These are phyloP conservation scores for Coelinius sp. DNA, from an alignment of 2,888 invertebrate species.

Conservation along the genomic window DNA sequence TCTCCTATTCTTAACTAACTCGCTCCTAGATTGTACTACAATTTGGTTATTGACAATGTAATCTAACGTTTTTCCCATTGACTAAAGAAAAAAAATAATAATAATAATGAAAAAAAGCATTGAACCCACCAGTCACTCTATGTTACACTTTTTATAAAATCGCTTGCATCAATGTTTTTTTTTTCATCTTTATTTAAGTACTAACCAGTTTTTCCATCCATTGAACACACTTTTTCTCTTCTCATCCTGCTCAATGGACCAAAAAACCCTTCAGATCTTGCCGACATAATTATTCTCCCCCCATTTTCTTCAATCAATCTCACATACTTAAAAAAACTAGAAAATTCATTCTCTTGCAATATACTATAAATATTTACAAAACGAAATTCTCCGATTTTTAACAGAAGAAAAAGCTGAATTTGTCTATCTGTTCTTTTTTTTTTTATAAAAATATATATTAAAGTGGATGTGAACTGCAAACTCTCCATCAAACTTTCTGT, in stretches of 20 bases:
- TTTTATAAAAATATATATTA: constrained; percentile 28
- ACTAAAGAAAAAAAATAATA: constrained; percentile 5
- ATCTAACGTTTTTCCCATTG: constrained; percentile 51
- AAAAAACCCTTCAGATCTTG: constrained; percentile 42
- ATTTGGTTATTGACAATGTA: constrained; percentile 64
- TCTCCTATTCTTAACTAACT: constrained; percentile 51
- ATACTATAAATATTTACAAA: constrained; percentile 44
- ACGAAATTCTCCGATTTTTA: constrained; percentile 43
- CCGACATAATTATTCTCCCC: constrained; percentile 30
- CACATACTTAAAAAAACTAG: constrained; percentile 38
- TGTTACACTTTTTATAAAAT: not conserved
- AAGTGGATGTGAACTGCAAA: constrained; percentile 28
- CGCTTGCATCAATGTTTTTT: not conserved
- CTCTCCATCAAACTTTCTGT: constrained; percentile 28
- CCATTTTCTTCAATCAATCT: constrained; percentile 22
- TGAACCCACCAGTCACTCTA: not conserved
- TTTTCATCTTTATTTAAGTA: constrained; percentile 47
- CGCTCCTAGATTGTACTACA: constrained; percentile 63
- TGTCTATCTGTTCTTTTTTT: constrained; percentile 22
- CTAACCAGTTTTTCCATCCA: constrained; percentile 43
- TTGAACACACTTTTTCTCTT: constrained; percentile 54
- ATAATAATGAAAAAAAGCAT: not conserved
- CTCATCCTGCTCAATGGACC: constrained; percentile 68
- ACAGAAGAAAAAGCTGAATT: constrained; percentile 42
- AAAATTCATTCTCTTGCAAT: constrained; percentile 33